Base-by-base conservation (phyloP, 2,797 vertebrate genomes). In the Tamandua tetradactyla region DNA sequence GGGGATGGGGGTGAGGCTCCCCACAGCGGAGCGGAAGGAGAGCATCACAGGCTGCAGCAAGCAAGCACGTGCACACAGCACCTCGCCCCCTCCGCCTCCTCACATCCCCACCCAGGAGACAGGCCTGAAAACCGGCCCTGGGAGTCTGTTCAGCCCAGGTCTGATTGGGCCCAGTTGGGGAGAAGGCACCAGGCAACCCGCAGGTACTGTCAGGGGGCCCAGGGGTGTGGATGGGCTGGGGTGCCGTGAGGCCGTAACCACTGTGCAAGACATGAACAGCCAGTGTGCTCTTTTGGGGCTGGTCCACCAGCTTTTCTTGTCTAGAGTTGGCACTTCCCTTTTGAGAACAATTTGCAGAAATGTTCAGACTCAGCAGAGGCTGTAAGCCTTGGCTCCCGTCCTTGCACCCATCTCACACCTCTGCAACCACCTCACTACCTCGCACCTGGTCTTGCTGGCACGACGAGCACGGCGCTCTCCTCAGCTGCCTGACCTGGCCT, bases 391-490 rank as follows among this genome's bases (percentile, higher is more conserved):
- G 17, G 35, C 37, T 61, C 66, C 57, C 15, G 2, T 27, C 66
- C 20, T 11, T 12, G 2, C 37, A 62, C 20, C 62, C 49, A 52
- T 55, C 74, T 81, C 44, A 62, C 86, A 95, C 75, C 18, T 11
- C 91, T 52, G 81, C 94, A 1, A 0, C 17, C 11, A 93, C 94
- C 94, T 35, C 40, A 85, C 97, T 98, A 97, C 98, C 98, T 98
- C 97, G 96, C 37, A 80, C 0, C 0, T 74, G 79, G 61, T 3
- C 0, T 91, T 25, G 2, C 17, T 9, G 81, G 75, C 92, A 32
- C 15, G 3, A 40, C 17, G 23, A 78, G 30, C 9, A 23, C 14
- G 4, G 27, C 8, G 23, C 59, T 95, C 42, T 55, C 79, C 30
- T 72, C 18, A 68, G 52, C 71, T 59, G 80, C 75, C 37, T 42